Conservation (phyloP, 1,140 invertebrate genomes). For the Phortica variegata region DNA sequence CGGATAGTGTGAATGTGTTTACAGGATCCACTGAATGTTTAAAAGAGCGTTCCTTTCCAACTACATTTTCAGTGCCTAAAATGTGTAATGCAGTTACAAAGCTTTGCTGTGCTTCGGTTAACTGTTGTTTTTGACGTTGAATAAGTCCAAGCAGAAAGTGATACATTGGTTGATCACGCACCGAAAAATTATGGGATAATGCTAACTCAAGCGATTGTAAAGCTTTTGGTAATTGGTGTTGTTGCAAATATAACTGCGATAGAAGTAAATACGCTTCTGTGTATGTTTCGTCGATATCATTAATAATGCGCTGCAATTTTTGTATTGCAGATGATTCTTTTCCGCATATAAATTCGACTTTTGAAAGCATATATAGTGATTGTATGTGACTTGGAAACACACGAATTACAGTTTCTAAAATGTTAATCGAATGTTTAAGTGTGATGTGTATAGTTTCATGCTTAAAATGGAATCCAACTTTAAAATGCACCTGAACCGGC, state of each 20-base stretch:
- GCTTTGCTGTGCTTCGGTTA: slow-evolving; percentile 73
- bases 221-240: slow-evolving; percentile 76
- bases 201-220: slow-evolving; percentile 84
- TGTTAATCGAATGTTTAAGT: slow-evolving; percentile 61
- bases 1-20: slow-evolving; percentile 67
- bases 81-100: slow-evolving; percentile 65
- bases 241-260: slow-evolving; percentile 79
- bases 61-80: slow-evolving; percentile 1
- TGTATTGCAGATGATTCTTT: slow-evolving; percentile 68
- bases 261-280: slow-evolving; percentile 83
- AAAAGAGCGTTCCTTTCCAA: too few relatives aligned
- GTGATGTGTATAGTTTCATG: slow-evolving; percentile 56
- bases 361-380: slow-evolving; percentile 75
- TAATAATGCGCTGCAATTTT: slow-evolving; percentile 72
- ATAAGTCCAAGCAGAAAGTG: slow-evolving; percentile 84
- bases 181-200: slow-evolving; percentile 87
- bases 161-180: slow-evolving; percentile 87
- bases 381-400: slow-evolving; percentile 79
- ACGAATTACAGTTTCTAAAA: slow-evolving; percentile 74
- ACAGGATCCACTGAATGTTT: slow-evolving; percentile 49
- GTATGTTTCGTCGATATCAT: slow-evolving; percentile 72
- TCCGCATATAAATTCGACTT: slow-evolving; percentile 77
- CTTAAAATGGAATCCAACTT: slow-evolving; percentile 56
- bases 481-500: slow-evolving; percentile 64
- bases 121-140: slow-evolving; percentile 73